Percentiles rank a stretch among this genome's conserved stretches.
These are phyloP conservation scores for Pachypanchax playfairii DNA, from an alignment of 2,113 vertebrate species.

Conservation along the genomic window DNA sequence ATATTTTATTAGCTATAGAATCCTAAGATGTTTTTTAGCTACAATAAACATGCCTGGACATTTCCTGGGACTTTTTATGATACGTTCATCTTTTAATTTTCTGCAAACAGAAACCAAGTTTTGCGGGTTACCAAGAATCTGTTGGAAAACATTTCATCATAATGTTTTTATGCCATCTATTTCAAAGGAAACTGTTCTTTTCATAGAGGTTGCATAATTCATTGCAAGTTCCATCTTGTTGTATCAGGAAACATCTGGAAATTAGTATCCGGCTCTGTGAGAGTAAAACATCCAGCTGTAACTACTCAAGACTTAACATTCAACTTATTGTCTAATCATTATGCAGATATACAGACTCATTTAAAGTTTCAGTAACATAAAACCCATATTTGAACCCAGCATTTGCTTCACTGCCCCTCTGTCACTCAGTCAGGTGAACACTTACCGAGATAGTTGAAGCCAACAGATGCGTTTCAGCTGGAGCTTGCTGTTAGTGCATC, in stretches of 20 bases:
- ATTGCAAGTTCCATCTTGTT: neutral
- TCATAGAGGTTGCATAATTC: neutral
- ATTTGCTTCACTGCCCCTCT: neutral
- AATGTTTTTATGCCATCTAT: neutral
- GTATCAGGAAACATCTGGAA: conserved; percentile 16
- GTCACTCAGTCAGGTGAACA: neutral
- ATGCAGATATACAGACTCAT: neutral
- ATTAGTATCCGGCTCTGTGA: neutral
- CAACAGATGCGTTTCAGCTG: neutral
- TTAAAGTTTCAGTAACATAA: neutral
- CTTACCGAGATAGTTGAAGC: conserved; percentile 11
- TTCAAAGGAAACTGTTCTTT: neutral
- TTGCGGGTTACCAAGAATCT: neutral
- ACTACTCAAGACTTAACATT: neutral
- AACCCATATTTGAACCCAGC: neutral
- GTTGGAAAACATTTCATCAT: neutral
- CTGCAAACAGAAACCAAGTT: neutral
- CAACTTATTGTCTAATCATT: neutral
- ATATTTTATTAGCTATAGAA: neutral
- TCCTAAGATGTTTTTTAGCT: neutral
- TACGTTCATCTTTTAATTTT: neutral
- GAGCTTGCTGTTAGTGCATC: neutral
- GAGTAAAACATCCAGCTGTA: neutral
- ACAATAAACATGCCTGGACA: neutral
- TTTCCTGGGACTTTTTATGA: neutral